Percentiles rank a stretch among this genome's conserved stretches.
These are phyloP conservation scores for Telmatochromis sp. DNA, from an alignment of 2,113 vertebrate genomes.

Conservation along the genomic window DNA sequence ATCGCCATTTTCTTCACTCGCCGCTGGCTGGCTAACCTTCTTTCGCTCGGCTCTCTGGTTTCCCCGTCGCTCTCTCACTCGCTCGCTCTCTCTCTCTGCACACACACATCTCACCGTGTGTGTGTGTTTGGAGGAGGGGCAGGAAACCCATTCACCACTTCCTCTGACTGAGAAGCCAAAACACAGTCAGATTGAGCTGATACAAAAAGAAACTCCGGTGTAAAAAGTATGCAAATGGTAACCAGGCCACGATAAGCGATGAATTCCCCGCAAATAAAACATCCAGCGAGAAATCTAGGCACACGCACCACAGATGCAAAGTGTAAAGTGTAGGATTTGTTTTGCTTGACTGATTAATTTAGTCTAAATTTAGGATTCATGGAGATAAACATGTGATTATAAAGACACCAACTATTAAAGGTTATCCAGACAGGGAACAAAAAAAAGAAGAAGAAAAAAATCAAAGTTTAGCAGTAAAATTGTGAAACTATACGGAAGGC, in stretches of 20 bases:
- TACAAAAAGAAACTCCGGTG: neutral
- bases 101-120: neutral
- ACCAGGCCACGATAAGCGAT: neutral
- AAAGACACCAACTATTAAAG: neutral
- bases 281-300: neutral
- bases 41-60: conserved; percentile 51
- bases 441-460: neutral
- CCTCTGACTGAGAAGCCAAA: conserved; percentile 51
- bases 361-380: neutral
- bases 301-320: neutral
- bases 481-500: neutral
- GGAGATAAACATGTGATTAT: neutral
- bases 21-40: conserved; percentile 57
- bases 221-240: neutral
- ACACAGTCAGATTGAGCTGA: neutral
- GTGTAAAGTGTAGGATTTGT: neutral
- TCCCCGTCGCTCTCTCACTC: conserved; percentile 39
- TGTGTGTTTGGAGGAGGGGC: neutral
- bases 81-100: conserved; percentile 7
- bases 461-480: neutral
- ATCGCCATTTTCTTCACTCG: conserved; percentile 86
- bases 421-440: neutral
- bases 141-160: conserved; percentile 70
- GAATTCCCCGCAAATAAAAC: neutral
- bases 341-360: neutral